A percentile compares a stretch with the other conserved stretches of the same genome.
phyloP scores from a whole-genome alignment of 2,797 vertebrate species.

The Erpetoichthys calabaricus region DNA sequence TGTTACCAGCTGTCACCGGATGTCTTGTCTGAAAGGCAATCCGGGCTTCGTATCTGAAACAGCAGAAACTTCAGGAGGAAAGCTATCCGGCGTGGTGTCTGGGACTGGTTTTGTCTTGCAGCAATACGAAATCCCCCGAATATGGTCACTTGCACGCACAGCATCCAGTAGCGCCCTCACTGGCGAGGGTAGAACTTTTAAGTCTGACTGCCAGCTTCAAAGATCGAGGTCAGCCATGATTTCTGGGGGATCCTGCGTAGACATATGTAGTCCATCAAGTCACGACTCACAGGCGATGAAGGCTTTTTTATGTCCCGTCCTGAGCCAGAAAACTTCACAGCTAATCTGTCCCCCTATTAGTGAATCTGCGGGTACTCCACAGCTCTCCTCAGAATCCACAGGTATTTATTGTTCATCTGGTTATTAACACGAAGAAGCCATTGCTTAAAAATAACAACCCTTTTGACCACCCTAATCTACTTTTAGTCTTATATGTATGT shows the following conservation, averaged over 20 bases:
- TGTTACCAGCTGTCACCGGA: no score
- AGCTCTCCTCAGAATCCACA: conserved; percentile 63
- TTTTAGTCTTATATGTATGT: no score
- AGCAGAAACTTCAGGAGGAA: conserved; percentile 37
- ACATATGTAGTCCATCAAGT: conserved; percentile 45
- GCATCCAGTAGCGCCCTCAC: conserved; percentile 44
- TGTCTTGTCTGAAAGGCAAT: conserved; percentile 22
- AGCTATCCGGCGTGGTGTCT: conserved; percentile 22
- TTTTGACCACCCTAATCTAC: background rate
- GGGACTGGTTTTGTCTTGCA: conserved; percentile 32
- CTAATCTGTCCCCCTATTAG: conserved; percentile 63
- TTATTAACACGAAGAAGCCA: no score
- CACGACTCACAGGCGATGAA: conserved; percentile 46
- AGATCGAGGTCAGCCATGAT: conserved; percentile 30
- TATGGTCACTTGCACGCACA: conserved; percentile 85
- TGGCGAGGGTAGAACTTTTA: conserved; percentile 40
- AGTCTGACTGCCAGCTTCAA: conserved; percentile 50
- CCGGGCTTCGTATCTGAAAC: conserved; percentile 39
- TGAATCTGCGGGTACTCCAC: conserved; percentile 58
- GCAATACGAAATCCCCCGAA: conserved; percentile 67
- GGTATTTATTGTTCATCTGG: conserved; percentile 39
- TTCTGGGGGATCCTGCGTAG: conserved; percentile 28
- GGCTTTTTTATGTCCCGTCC: conserved; percentile 52
- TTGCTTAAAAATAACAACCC: background rate
- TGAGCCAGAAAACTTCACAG: conserved; percentile 61